phyloP scores from a whole-genome alignment of 2,888 invertebrate genomes.

The Ophioninae sp. region DNA sequence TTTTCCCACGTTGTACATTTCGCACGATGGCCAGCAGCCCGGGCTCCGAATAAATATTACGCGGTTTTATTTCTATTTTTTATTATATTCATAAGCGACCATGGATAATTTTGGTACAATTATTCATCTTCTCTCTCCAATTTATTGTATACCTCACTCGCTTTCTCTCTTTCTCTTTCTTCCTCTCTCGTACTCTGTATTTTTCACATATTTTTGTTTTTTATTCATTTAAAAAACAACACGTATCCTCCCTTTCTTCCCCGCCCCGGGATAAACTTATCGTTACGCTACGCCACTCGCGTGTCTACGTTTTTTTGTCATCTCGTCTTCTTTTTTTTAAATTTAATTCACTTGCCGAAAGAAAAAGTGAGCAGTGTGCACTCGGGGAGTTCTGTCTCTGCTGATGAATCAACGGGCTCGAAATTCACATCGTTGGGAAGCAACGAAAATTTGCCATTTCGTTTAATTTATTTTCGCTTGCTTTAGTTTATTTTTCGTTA shows the following conservation, averaged over 20 bases:
- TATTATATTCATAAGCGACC: slow-evolving; percentile 80
- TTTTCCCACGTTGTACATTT: slow-evolving; percentile 78
- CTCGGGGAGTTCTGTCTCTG: background rate
- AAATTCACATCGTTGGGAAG: too few species aligned
- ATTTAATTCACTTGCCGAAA: slow-evolving; percentile 67
- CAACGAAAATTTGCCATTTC: too few species aligned
- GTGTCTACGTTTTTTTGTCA: slow-evolving; percentile 50
- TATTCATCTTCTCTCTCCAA: slow-evolving; percentile 72
- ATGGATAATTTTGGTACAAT: slow-evolving; percentile 80
- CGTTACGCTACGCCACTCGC: slow-evolving; percentile 64
- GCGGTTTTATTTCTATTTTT: slow-evolving; percentile 79
- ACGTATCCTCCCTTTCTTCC: slow-evolving; percentile 60
- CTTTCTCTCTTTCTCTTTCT: slow-evolving; percentile 67
- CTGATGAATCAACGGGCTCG: too few species aligned
- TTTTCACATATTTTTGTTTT: slow-evolving; percentile 69
- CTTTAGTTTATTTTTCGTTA: too few species aligned
- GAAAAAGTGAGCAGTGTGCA: slow-evolving; percentile 60
- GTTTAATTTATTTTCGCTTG: too few species aligned
- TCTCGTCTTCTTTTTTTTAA: slow-evolving; percentile 32
- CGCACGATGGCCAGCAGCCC: slow-evolving; percentile 75
- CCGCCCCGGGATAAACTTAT: slow-evolving; percentile 63
- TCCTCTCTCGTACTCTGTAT: slow-evolving; percentile 50
- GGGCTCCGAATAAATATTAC: slow-evolving; percentile 80
- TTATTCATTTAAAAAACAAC: slow-evolving; percentile 69
- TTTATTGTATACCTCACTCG: slow-evolving; percentile 75